A percentile compares a stretch with the other conserved stretches of the same genome.
Evolutionary conservation across 37 sponge, comb jelly and placozoan species (phyloP).

Genomic region (Cladorhizidae sp.): DNA sequence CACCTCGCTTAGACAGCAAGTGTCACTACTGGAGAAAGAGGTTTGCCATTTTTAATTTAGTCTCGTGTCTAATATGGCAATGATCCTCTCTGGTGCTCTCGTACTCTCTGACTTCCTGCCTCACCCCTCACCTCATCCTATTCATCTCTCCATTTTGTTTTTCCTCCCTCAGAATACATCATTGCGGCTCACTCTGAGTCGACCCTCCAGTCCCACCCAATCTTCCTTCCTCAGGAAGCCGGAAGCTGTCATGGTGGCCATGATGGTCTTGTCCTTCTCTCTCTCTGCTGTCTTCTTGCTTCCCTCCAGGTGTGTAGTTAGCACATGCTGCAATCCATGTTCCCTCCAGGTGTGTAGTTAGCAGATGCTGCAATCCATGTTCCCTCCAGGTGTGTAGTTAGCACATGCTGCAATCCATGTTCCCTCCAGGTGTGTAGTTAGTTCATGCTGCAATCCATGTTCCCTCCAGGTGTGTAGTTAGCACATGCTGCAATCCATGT

Average conservation of each 20-base stretch:
- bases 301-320: neutral
- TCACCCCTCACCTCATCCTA: neutral
- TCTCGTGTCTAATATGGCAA: neutral
- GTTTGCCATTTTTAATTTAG: constrained; percentile 3
- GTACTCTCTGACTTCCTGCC: neutral
- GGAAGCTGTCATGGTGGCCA: constrained; percentile 20
- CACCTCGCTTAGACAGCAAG: constrained; percentile 35
- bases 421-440: too few relatives aligned
- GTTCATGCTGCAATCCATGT: too few relatives aligned
- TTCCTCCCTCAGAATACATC: neutral
- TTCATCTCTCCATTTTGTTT: neutral
- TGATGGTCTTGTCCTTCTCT: constrained; percentile 16
- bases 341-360: too few relatives aligned
- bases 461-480: too few relatives aligned
- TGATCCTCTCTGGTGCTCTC: neutral
- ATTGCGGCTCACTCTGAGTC: constrained; percentile 6
- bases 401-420: too few relatives aligned
- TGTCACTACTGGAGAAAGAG: constrained; percentile 44
- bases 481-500: too few relatives aligned
- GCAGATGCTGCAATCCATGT: too few relatives aligned
- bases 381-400: too few relatives aligned
- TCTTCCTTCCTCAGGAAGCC: constrained; percentile 16
- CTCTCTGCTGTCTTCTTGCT: constrained; percentile 16
- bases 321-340: too few relatives aligned
- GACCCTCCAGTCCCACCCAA: constrained; percentile 19